Base-by-base conservation (phyloP, 2,888 invertebrate species). In the Trichogramma dendrolimi region DNA sequence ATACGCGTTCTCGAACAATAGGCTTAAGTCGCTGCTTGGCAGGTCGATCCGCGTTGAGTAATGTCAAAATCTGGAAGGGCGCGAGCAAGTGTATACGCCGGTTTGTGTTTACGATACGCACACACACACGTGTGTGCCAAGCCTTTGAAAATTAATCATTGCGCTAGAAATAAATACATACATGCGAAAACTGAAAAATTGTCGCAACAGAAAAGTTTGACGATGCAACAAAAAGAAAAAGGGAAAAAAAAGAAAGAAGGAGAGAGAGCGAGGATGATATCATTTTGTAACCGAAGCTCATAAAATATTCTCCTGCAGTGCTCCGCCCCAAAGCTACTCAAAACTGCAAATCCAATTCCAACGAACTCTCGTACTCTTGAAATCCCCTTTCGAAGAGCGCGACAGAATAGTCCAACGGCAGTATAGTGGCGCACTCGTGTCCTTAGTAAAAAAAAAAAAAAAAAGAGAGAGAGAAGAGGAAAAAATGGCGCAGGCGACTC, bases 21-120 rank as follows among this genome's bases (percentile, higher is more conserved):
- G 27, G 27, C 27, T 27, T 27, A 27, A 27, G 27, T 27, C 27
- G 27, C 27, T 27, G 27, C 50, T 63, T 77, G 79, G 73, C 78
- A 79, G 74, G 73, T 79, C 79, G 77, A 79, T 79, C 79, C 78
- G 66, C 67, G 71, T 78, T 78, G 79, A 79, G 76, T 79, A 78
- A 79, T 79, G 78, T 79, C 74, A 72, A 78, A 79, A 79, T 79
- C 79, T 79, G 79, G 77, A 44, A 44, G 40, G 11, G 44, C 8
- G 14, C n/a, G 46, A 42, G 44, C n/a, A 55, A 27, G 44, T 44
- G 39, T 27, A n/a, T 7, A 42, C 8, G 43, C 43, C 4, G 43
- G 43, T 10, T 41, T 42, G 52, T 38, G 11, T 27, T 27, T 27
- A 27, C 27, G 27, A 27, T 27, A 14, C 14, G 1, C 14, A 14